These are phyloP conservation scores for Syngnathus floridae DNA, from an alignment of 2,113 vertebrate genomes.

Conservation along the genomic window DNA sequence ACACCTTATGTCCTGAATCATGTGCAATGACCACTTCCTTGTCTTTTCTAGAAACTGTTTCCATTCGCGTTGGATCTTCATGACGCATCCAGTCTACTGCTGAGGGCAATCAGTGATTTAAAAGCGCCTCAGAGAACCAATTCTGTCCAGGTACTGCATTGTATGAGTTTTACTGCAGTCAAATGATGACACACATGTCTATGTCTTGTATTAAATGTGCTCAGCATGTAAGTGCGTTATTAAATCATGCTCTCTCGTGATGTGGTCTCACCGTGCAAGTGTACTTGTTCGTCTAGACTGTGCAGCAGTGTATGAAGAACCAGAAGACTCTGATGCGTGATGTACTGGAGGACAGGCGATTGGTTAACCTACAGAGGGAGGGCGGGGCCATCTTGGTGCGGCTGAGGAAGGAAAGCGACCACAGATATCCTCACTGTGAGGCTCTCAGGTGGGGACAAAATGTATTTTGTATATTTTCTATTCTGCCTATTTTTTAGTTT, in stretches of 20 bases:
- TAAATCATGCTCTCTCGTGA: neutral
- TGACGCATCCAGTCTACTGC: constrained; percentile 71
- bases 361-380: constrained; percentile 81
- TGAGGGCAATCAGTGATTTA: constrained; percentile 72
- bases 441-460: constrained; percentile 71
- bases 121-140: constrained; percentile 49
- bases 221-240: neutral
- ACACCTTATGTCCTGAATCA: neutral
- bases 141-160: constrained; percentile 70
- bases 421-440: constrained; percentile 69
- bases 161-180: neutral
- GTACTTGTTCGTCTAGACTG: constrained; percentile 62
- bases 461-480: neutral
- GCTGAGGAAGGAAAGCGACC: constrained; percentile 78
- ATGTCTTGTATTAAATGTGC: neutral
- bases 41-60: constrained; percentile 76
- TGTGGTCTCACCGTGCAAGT: neutral
- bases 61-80: constrained; percentile 75
- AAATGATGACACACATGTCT: neutral
- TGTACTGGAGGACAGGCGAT: constrained; percentile 76
- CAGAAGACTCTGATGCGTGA: constrained; percentile 81
- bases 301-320: constrained; percentile 61
- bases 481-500: neutral
- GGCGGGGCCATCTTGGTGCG: constrained; percentile 79
- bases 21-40: neutral